phyloP scores from a whole-genome alignment of 2,888 invertebrate genomes.

The Dicycla oo region DNA sequence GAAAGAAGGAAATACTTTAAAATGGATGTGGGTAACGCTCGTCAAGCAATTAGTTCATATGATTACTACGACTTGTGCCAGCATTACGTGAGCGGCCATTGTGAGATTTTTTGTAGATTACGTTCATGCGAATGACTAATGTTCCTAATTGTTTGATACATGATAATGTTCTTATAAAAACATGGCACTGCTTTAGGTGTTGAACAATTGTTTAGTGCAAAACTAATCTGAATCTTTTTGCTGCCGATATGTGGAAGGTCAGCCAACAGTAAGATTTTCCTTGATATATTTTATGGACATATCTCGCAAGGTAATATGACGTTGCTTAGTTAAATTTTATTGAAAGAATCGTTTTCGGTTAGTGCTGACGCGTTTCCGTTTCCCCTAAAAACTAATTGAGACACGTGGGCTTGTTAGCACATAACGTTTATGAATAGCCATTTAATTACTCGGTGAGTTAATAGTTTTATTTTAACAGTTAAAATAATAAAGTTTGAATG shows the following conservation, averaged over 20 bases:
- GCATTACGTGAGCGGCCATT: slow-evolving; percentile 57
- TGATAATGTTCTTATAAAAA: slow-evolving; percentile 28
- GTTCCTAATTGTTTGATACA: slow-evolving; percentile 34
- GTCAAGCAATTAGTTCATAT: slow-evolving; percentile 54
- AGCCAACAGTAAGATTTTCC: slow-evolving; percentile 24
- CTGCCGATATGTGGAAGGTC: slow-evolving; percentile 32
- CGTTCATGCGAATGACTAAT: slow-evolving; percentile 49
- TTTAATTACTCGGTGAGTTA: slow-evolving; percentile 48
- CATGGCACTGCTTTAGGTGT: neutral
- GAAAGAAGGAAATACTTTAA: slow-evolving; percentile 62
- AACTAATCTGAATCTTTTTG: slow-evolving; percentile 5
- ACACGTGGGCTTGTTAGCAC: slow-evolving; percentile 34
- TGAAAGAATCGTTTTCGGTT: slow-evolving; percentile 21
- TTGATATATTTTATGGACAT: slow-evolving; percentile 31
- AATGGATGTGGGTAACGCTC: slow-evolving; percentile 57
- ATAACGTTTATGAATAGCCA: slow-evolving; percentile 29
- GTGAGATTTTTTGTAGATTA: slow-evolving; percentile 58
- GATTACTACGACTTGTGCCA: slow-evolving; percentile 36
- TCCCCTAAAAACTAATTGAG: slow-evolving; percentile 47
- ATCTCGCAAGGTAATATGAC: slow-evolving; percentile 42
- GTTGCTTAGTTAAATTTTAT: slow-evolving; percentile 15
- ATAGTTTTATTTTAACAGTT: slow-evolving; percentile 47
- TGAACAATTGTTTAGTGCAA: slow-evolving; percentile 17
- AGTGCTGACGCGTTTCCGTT: slow-evolving; percentile 54
- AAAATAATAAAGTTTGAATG: slow-evolving; percentile 59